Conservation (phyloP, 2,888 invertebrate species). For the Pterostichus niger region DNA sequence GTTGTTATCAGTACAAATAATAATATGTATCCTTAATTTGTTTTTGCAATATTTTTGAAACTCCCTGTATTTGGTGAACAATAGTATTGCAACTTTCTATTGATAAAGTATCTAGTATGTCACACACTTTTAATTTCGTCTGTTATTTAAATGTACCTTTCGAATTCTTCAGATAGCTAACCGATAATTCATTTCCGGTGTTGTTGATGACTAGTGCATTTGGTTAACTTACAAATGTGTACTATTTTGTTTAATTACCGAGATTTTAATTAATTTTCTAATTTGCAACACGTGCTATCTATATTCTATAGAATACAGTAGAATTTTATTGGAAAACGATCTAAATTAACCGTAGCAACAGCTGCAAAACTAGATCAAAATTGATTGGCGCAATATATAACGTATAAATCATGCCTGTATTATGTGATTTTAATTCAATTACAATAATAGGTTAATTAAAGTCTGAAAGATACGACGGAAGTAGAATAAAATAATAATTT, state of each 20-base stretch:
- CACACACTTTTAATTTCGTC: conserved; percentile 61
- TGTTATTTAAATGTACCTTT: conserved; percentile 50
- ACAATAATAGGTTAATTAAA: background rate
- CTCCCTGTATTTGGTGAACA: background rate
- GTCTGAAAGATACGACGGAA: conserved; percentile 27
- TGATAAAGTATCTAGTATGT: conserved; percentile 42
- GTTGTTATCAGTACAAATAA: too few species aligned
- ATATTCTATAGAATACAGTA: background rate
- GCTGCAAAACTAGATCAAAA: conserved; percentile 26
- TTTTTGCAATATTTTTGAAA: too few species aligned
- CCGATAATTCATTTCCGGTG: conserved; percentile 50
- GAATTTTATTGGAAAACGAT: conserved; percentile 6
- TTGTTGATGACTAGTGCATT: conserved; percentile 18
- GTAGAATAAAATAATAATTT: conserved; percentile 21
- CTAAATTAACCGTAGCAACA: background rate
- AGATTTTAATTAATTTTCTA: conserved; percentile 35
- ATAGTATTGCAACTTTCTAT: conserved; percentile 52
- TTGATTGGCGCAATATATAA: conserved; percentile 2
- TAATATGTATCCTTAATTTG: too few species aligned
- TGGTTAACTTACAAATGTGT: conserved; percentile 1
- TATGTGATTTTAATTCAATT: conserved; percentile 19
- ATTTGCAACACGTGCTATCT: background rate
- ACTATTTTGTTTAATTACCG: too few species aligned
- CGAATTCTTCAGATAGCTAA: conserved; percentile 22
- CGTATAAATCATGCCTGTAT: background rate